These are phyloP conservation scores for Ramphastos sulfuratus DNA, from an alignment of 2,113 vertebrate genomes.

Conservation along the genomic window DNA sequence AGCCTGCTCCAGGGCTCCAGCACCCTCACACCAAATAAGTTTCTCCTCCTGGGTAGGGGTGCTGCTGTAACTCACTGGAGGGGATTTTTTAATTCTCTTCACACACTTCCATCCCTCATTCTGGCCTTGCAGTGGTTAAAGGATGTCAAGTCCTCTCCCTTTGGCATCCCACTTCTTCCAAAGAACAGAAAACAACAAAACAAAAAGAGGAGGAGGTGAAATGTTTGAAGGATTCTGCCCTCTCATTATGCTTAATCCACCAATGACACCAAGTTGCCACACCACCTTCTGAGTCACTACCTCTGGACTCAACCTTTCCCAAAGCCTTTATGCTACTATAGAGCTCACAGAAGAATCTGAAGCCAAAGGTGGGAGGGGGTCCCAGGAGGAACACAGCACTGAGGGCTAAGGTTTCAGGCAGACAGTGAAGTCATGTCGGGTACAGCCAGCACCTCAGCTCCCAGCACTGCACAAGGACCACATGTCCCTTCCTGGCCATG, in stretches of 20 bases:
- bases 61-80: neutral
- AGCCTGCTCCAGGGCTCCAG: too few species aligned
- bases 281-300: neutral
- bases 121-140: neutral
- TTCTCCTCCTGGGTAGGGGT: neutral
- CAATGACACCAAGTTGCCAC: neutral
- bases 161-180: neutral
- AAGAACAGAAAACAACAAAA: neutral
- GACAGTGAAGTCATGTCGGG: slow-evolving; percentile 15
- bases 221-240: accelerated
- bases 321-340: neutral
- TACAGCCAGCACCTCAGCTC: neutral
- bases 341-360: neutral
- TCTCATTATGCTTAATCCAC: neutral
- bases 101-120: neutral
- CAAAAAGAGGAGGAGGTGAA: neutral
- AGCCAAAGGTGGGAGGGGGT: neutral
- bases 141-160: neutral
- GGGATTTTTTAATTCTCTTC: neutral
- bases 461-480: neutral
- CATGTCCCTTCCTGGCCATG: neutral
- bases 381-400: neutral
- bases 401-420: slow-evolving; percentile 36
- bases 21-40: too few species aligned
- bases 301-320: neutral